A percentile compares a stretch with the other conserved stretches of the same genome.
These are phyloP conservation scores for Tyto alba DNA, from an alignment of 2,113 vertebrate genomes.

Conservation along the genomic window DNA sequence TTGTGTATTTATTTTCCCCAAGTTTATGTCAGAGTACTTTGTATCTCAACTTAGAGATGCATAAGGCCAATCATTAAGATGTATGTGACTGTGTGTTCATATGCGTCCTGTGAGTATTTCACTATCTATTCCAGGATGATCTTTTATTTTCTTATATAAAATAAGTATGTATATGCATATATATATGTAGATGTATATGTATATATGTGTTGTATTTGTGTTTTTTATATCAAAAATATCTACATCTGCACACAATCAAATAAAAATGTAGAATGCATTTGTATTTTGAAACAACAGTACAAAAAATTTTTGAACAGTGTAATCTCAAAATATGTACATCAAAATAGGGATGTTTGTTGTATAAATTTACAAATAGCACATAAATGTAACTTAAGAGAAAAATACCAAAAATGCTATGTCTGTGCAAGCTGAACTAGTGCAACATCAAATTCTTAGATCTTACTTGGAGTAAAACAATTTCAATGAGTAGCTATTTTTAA, in stretches of 20 bases:
- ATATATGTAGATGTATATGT: not conserved
- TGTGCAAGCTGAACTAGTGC: not conserved
- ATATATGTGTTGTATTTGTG: not conserved
- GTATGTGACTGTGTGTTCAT: accelerated
- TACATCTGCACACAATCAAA: not conserved
- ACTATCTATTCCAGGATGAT: not conserved
- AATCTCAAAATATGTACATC: not conserved
- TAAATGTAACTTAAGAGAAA: not conserved
- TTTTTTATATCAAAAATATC: not conserved
- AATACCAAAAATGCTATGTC: not conserved
- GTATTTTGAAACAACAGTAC: not conserved
- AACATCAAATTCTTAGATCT: not conserved
- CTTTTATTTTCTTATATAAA: not conserved
- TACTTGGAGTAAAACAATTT: not conserved
- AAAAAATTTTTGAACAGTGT: not conserved
- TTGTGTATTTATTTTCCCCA: not conserved
- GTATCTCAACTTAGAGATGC: not conserved
- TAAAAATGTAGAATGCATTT: not conserved
- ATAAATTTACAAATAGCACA: not conserved
- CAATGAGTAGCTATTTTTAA: not conserved
- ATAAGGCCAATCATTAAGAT: not conserved
- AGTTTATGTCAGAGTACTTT: not conserved
- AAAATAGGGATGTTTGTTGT: not conserved
- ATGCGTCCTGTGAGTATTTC: not conserved
- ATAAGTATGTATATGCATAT: not conserved